Percentiles rank a stretch among this genome's conserved stretches.
Conservation (phyloP, 2,888 invertebrate genomes). For the Aporophyla lueneburgensis region DNA sequence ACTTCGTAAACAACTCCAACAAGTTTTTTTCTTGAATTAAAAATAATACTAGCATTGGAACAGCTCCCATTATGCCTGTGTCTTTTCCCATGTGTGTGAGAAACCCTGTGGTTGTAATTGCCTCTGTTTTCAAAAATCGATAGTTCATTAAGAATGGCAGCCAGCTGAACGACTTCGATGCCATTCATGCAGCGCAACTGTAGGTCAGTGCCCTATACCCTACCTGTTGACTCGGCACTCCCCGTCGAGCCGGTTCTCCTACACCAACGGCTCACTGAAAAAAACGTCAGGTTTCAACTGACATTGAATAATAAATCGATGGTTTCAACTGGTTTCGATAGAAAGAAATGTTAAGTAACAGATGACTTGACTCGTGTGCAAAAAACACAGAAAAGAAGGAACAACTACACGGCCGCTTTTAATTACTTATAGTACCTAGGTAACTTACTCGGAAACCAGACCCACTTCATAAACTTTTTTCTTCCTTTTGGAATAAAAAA, state of each 20-base stretch:
- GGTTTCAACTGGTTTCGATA: conserved; percentile 50
- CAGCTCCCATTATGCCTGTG: not conserved
- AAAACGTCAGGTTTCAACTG: conserved; percentile 77
- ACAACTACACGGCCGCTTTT: conserved; percentile 14
- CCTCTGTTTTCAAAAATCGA: conserved; percentile 63
- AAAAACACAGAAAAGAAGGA: conserved; percentile 34
- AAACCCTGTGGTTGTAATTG: conserved; percentile 22
- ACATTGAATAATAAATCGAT: conserved; percentile 70
- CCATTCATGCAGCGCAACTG: conserved; percentile 85
- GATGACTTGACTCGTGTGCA: conserved; percentile 36
- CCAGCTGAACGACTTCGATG: conserved; percentile 77
- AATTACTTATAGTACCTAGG: conserved; percentile 22
- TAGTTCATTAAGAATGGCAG: conserved; percentile 72
- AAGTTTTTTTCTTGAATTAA: conserved; percentile 15
- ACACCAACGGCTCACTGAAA: conserved; percentile 73
- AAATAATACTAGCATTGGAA: not conserved
- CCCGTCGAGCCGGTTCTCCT: conserved; percentile 86
- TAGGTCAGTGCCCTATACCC: conserved; percentile 89
- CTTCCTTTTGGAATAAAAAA: not conserved
- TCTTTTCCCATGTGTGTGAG: not conserved
- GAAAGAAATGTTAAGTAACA: conserved; percentile 57
- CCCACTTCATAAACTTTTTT: conserved; percentile 16
- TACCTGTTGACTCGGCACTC: conserved; percentile 87
- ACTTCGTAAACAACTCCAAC: conserved; percentile 49
- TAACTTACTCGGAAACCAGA: conserved; percentile 14